These are phyloP conservation scores for Microctenopoma steveboyesi DNA, from an alignment of 2,797 vertebrate species.

Conservation along the genomic window DNA sequence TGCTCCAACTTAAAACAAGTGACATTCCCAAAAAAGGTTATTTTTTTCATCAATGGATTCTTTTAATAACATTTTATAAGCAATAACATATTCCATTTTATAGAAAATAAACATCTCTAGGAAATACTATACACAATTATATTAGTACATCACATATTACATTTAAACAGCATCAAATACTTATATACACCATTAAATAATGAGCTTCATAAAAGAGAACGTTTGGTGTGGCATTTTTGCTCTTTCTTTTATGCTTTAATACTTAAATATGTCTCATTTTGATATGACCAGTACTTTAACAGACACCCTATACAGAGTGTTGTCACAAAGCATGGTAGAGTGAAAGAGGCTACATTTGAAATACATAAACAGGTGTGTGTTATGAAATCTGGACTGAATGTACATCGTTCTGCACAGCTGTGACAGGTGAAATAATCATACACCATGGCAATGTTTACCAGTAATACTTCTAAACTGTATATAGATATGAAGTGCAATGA, in stretches of 20 bases:
- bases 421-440: conserved; percentile 56
- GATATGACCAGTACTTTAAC: conserved; percentile 66
- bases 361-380: conserved; percentile 67
- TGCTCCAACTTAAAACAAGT: conserved; percentile 79
- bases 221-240: conserved; percentile 74
- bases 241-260: conserved; percentile 77
- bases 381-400: conserved; percentile 48
- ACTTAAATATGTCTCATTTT: conserved; percentile 78
- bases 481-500: conserved; percentile 59
- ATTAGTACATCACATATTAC: conserved; percentile 91
- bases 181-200: conserved; percentile 89
- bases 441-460: conserved; percentile 51
- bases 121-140: conserved; percentile 93
- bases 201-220: conserved; percentile 79
- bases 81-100: conserved; percentile 91
- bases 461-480: conserved; percentile 72
- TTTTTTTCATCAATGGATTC: conserved; percentile 79
- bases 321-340: conserved; percentile 66
- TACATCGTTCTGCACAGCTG: conserved; percentile 46
- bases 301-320: conserved; percentile 39
- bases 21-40: conserved; percentile 81
- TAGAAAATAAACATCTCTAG: conserved; percentile 93
- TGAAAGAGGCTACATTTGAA: conserved; percentile 76
- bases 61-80: conserved; percentile 90
- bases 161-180: conserved; percentile 91